These are phyloP conservation scores for Drosophila varians DNA, from an alignment of 1,140 invertebrate genomes.

Conservation along the genomic window DNA sequence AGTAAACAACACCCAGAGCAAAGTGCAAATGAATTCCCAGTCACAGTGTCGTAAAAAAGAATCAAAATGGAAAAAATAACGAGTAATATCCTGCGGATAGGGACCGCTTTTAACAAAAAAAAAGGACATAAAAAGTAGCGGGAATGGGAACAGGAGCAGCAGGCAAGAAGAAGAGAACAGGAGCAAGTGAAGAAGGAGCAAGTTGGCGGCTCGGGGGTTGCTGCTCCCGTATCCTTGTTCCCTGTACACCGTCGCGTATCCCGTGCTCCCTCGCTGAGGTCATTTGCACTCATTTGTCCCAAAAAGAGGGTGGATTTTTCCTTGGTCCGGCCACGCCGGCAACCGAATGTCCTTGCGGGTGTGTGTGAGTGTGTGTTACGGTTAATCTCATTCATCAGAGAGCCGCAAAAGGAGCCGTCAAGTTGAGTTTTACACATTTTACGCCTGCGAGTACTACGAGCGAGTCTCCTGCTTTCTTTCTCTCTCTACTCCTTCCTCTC, in stretches of 20 bases:
- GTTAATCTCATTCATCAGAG: slow-evolving; percentile 81
- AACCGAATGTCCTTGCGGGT: slow-evolving; percentile 11
- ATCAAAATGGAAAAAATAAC: slow-evolving; percentile 43
- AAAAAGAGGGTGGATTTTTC: slow-evolving; percentile 65
- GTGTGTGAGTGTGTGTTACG: slow-evolving; percentile 48
- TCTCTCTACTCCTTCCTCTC: slow-evolving; percentile 9
- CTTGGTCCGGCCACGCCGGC: slow-evolving; percentile 41
- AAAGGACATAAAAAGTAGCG: not conserved
- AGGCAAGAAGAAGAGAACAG: slow-evolving; percentile 28
- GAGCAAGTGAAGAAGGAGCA: slow-evolving; percentile 62
- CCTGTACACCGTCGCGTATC: slow-evolving; percentile 35
- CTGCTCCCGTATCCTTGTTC: slow-evolving; percentile 47
- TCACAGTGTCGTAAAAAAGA: slow-evolving; percentile 24
- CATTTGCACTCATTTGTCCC: slow-evolving; percentile 54
- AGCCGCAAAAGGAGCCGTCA: slow-evolving; percentile 47
- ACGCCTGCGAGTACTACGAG: slow-evolving; percentile 72
- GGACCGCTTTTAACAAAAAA: slow-evolving; percentile 28
- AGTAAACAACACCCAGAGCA: slow-evolving; percentile 15
- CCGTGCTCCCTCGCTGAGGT: slow-evolving; percentile 28
- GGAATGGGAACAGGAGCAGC: slow-evolving; percentile 26
- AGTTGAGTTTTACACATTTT: slow-evolving; percentile 76
- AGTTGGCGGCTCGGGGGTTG: slow-evolving; percentile 51
- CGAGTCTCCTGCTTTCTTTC: slow-evolving; percentile 28
- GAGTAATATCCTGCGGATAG: slow-evolving; percentile 47
- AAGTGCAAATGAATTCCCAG: slow-evolving; percentile 45